Percentiles rank a stretch among this genome's conserved stretches.
These are phyloP conservation scores for Axis porcinus DNA, from an alignment of 2,113 vertebrate species.

Conservation along the genomic window DNA sequence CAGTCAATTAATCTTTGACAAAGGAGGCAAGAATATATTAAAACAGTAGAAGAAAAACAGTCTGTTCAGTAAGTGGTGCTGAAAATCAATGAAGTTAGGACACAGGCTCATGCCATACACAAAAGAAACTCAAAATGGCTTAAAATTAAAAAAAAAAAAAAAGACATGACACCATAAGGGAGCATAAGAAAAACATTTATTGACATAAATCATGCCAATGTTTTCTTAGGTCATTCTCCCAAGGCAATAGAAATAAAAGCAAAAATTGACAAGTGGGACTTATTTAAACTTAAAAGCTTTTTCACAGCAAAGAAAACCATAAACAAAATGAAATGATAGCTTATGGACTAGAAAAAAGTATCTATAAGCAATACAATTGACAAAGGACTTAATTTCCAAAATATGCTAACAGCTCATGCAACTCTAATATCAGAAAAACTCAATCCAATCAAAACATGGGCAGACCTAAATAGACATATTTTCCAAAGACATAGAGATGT, in stretches of 20 bases:
- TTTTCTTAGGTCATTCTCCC: background rate
- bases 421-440: background rate
- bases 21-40: background rate
- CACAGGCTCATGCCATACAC: background rate
- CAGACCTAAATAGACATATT: background rate
- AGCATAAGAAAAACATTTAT: background rate
- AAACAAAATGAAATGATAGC: background rate
- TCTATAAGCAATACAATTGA: background rate
- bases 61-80: background rate
- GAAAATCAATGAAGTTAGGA: background rate
- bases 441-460: background rate
- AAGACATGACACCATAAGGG: background rate
- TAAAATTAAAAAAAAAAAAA: no score
- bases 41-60: background rate
- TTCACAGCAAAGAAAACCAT: background rate
- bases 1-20: background rate
- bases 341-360: background rate
- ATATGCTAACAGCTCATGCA: background rate
- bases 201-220: background rate
- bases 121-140: background rate
- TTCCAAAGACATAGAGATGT: background rate
- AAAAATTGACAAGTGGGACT: background rate
- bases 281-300: background rate
- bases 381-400: background rate
- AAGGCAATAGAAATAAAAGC: background rate